Conservation (phyloP, 1,140 invertebrate species). For the Sitobion miscanthi region DNA sequence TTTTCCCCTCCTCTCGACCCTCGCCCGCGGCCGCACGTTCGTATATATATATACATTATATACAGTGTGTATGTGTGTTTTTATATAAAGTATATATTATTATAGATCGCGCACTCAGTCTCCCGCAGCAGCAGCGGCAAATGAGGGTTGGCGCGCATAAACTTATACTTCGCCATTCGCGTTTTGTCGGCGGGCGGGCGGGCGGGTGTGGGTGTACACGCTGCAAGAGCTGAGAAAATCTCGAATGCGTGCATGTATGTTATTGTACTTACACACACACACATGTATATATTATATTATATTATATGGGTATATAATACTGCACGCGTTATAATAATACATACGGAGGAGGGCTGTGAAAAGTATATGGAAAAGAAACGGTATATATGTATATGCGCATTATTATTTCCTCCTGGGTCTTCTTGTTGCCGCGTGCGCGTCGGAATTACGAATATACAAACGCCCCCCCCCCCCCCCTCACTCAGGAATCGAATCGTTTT, state of each 20-base stretch:
- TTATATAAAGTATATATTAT: background rate
- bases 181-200: background rate
- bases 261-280: background rate
- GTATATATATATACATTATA: too few species aligned
- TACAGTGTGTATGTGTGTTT: background rate
- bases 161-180: background rate
- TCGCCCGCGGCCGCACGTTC: background rate
- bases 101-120: background rate
- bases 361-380: background rate
- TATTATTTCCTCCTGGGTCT: background rate
- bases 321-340: background rate
- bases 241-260: background rate
- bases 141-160: background rate
- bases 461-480: too few species aligned
- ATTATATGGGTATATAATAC: background rate
- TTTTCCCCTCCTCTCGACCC: background rate
- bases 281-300: too few species aligned
- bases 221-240: background rate
- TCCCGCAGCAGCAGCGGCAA: slow-evolving; percentile 5
- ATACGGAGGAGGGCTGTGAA: background rate
- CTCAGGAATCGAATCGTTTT: background rate
- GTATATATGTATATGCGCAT: too few species aligned
- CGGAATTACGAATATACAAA: background rate
- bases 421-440: background rate
- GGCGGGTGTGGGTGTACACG: too few species aligned